Evolutionary conservation across 2,888 invertebrate genomes (phyloP).

Genomic region (Ditula angustiorana): DNA sequence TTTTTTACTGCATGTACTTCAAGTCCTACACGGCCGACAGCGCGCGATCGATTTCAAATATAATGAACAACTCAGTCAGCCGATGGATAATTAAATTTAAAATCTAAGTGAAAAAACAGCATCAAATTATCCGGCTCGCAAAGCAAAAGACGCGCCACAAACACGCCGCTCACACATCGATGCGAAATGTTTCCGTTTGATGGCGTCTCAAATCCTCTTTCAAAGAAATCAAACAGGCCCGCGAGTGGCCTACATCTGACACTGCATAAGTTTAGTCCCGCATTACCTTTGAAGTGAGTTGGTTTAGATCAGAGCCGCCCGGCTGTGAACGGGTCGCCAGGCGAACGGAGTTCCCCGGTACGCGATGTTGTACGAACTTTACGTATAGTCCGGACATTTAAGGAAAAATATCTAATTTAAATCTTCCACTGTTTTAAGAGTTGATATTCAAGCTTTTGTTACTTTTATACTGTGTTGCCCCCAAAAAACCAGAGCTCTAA

Average conservation of each 20-base stretch:
- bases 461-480: no score
- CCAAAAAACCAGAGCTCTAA: no score
- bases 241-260: slow-evolving; percentile 38
- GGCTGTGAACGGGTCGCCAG: slow-evolving; percentile 25
- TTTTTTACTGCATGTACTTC: no score
- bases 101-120: not conserved
- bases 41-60: no score
- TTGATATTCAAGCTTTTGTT: no score
- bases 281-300: slow-evolving; percentile 51
- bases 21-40: no score
- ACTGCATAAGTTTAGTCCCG: slow-evolving; percentile 52
- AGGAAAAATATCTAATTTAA: no score
- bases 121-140: not conserved
- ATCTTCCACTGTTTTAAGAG: no score
- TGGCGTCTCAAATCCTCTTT: slow-evolving; percentile 7
- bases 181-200: slow-evolving; percentile 8
- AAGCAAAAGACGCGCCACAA: slow-evolving; percentile 1
- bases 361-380: not conserved
- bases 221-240: slow-evolving; percentile 25
- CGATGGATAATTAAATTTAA: not conserved
- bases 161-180: slow-evolving; percentile 9
- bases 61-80: no score
- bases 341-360: slow-evolving; percentile 6
- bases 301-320: slow-evolving; percentile 24
- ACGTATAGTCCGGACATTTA: no score